Evolutionary conservation across 2,888 invertebrate species (phyloP), one percentile per base, ranked within the genome.

Genomic region (Eupithecia pulchellata): DNA sequence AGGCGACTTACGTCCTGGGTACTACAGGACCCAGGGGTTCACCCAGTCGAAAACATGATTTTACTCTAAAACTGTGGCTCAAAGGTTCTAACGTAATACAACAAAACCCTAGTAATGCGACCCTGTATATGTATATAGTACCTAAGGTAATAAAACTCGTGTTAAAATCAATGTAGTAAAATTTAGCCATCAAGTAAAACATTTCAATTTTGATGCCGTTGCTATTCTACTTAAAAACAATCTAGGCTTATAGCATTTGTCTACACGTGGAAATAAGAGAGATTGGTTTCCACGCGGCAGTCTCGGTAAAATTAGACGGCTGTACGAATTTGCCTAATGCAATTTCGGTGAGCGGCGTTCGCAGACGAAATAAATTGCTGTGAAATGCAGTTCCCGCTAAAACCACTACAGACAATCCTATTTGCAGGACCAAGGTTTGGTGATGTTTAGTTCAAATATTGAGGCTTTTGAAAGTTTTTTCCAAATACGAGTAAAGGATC

Each of bases 301-400:
- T 39, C 68, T 66, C 57, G 67, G 69, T 69, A 71, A 76, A 82
- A 82, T 84, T 83, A 82, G 80, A 71, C 52, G 68, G 70, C 75
- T 75, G 42, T 65, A 42, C 81, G 83, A 81, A 84, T 86, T 84
- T 85, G 83, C 83, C 82, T 88, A 86, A 87, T 89, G 85, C 86
- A 86, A 87, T 87, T 79, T 81, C 79, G 78, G 78, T 74, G 79
- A 82, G 80, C 71, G 82, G 82, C 82, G 82, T 78, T 79, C 75
- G 79, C 79, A 72, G 80, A 76, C 81, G 82, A 85, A 86, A 86
- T 84, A 89, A 88, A 88, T 87, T 87, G 85, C 85, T 85, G 85
- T 83, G 84, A 88, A 88, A 87, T 80, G 82, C 79, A 69, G 62
- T 69, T 65, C 73, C 68, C 68, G 34, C 61, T 34, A 34, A 32